Conservation (phyloP, 2,888 invertebrate genomes). For the Congeria kusceri region DNA sequence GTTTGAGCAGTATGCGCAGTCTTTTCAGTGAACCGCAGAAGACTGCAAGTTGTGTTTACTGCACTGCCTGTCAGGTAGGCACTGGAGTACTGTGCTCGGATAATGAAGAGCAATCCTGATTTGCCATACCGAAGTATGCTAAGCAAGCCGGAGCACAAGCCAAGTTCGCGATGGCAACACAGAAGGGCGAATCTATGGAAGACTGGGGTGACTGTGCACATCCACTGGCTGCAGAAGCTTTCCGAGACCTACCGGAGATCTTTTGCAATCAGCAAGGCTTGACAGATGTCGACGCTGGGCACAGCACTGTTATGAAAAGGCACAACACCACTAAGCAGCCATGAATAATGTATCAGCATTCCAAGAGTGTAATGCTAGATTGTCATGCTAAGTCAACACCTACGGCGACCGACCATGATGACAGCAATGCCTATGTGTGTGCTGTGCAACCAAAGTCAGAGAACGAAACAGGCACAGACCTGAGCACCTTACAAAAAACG, state of each 20-base stretch:
- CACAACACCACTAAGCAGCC: neutral
- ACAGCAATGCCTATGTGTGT: neutral
- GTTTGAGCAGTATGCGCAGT: neutral
- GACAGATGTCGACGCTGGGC: neutral
- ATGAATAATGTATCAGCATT: conserved; percentile 2
- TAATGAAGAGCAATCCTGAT: neutral
- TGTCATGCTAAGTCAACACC: neutral
- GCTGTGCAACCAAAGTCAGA: neutral
- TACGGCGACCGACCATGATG: neutral
- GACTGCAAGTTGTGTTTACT: neutral
- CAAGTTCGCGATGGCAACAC: no score
- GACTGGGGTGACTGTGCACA: neutral
- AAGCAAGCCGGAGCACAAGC: neutral
- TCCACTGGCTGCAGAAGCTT: neutral
- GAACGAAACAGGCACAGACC: neutral
- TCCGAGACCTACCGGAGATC: neutral
- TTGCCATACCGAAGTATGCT: neutral
- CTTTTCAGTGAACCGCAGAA: neutral
- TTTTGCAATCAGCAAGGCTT: conserved; percentile 1
- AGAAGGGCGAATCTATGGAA: neutral
- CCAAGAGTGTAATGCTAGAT: neutral
- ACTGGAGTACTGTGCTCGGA: neutral
- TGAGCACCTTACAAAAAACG: neutral
- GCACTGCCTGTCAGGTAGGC: neutral
- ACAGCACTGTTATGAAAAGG: neutral